Percentiles rank a stretch among this genome's conserved stretches.
Conservation (phyloP, 2,888 invertebrate species). For the Aleiodes leptofemur region DNA sequence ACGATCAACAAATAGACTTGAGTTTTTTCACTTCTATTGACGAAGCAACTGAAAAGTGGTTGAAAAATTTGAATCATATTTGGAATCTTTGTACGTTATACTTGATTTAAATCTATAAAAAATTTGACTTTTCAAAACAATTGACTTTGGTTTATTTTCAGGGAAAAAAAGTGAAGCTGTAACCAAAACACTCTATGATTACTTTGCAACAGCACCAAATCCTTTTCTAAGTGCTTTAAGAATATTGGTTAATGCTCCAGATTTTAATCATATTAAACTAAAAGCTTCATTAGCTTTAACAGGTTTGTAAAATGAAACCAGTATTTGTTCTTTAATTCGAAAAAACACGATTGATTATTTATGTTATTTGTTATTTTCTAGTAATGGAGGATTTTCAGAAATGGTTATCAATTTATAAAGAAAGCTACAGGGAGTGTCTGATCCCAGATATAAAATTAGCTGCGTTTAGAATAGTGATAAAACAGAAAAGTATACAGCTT, state of each 20-base stretch:
- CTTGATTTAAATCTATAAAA: neutral
- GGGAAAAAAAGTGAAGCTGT: conserved; percentile 79
- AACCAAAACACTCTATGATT: conserved; percentile 76
- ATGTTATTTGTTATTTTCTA: conserved; percentile 49
- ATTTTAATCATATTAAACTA: conserved; percentile 80
- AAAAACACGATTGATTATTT: too few species aligned
- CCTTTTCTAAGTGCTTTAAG: conserved; percentile 79
- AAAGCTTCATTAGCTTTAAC: conserved; percentile 80
- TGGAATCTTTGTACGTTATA: conserved; percentile 68
- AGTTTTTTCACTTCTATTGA: conserved; percentile 63
- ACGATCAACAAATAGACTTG: conserved; percentile 46
- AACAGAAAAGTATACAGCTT: conserved; percentile 81
- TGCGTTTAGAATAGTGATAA: conserved; percentile 84
- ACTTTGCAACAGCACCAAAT: conserved; percentile 77
- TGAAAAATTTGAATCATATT: conserved; percentile 64
- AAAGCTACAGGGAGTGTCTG: conserved; percentile 75
- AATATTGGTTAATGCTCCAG: conserved; percentile 80
- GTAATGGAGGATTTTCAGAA: conserved; percentile 73
- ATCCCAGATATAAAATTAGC: conserved; percentile 80
- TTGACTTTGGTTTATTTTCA: conserved; percentile 43
- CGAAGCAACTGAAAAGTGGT: conserved; percentile 65
- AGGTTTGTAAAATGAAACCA: conserved; percentile 59
- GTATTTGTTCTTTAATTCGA: neutral
- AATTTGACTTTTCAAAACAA: neutral
- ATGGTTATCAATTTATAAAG: conserved; percentile 71